Evolutionary conservation across 1,140 invertebrate genomes (phyloP).

Genomic region (Drosophila rhopaloa): DNA sequence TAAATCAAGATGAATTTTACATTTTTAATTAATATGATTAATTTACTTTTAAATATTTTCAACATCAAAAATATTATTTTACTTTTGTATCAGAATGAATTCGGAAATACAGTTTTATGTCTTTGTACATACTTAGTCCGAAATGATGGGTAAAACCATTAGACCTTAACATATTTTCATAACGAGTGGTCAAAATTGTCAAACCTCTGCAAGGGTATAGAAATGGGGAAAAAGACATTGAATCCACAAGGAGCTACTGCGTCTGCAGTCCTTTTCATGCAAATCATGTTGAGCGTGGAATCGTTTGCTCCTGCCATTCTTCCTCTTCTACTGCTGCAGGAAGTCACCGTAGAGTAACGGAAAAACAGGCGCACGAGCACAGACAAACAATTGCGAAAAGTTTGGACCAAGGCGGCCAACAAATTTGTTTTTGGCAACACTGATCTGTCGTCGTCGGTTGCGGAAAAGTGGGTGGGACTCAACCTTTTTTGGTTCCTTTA

Average conservation of each 20-base stretch:
- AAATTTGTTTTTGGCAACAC: constrained; percentile 23
- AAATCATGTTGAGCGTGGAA: constrained; percentile 49
- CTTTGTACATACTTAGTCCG: too few relatives aligned
- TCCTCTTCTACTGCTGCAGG: constrained; percentile 48
- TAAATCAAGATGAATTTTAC: too few relatives aligned
- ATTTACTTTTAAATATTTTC: too few relatives aligned
- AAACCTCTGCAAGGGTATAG: neutral
- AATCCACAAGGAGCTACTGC: neutral
- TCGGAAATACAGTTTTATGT: too few relatives aligned
- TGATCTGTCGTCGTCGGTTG: constrained; percentile 9
- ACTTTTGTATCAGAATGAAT: too few relatives aligned
- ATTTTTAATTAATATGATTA: too few relatives aligned
- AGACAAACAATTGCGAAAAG: constrained; percentile 6
- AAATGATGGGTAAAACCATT: too few relatives aligned
- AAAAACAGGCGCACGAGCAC: constrained; percentile 52
- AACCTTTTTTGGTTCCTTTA: neutral
- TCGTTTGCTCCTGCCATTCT: constrained; percentile 40
- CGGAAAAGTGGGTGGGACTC: neutral
- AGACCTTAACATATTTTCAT: too few relatives aligned
- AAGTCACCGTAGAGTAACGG: constrained; percentile 76
- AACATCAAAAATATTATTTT: too few relatives aligned
- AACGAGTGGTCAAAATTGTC: too few relatives aligned
- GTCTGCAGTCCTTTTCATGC: constrained; percentile 47
- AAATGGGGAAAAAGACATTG: neutral
- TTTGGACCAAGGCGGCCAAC: constrained; percentile 22